Conservation (phyloP, 2,888 invertebrate genomes). For the Acanthosepion pharaonis region DNA sequence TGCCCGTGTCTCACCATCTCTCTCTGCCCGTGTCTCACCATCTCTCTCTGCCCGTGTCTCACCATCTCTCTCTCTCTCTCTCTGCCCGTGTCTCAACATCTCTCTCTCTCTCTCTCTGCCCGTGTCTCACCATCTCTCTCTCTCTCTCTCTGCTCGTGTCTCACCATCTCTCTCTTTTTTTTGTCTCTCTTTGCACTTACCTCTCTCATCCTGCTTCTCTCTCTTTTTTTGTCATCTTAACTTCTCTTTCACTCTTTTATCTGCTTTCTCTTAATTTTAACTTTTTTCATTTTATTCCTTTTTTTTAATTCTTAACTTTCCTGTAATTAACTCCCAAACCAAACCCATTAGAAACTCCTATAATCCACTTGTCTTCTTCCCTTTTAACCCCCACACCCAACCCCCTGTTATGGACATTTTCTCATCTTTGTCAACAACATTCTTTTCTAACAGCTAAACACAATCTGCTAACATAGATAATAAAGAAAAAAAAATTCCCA, state of each 20-base stretch:
- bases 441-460: constrained; percentile 21
- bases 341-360: background rate
- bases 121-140: too few relatives aligned
- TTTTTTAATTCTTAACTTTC: background rate
- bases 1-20: too few relatives aligned
- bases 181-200: background rate
- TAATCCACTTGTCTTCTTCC: background rate
- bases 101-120: fast-evolving
- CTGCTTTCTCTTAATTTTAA: background rate
- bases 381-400: background rate
- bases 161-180: background rate
- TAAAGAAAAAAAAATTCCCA: background rate
- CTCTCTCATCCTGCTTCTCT: background rate
- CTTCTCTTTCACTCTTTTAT: too few relatives aligned
- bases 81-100: too few relatives aligned
- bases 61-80: too few relatives aligned
- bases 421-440: constrained; percentile 13
- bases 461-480: background rate
- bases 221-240: background rate
- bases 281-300: background rate
- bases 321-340: background rate
- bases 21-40: too few relatives aligned
- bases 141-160: too few relatives aligned
- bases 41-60: too few relatives aligned
- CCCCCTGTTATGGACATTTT: background rate